Evolutionary conservation across 2,113 vertebrate species (phyloP), one percentile per base, ranked within the genome.

Genomic region (Muntiacus muntjak): DNA sequence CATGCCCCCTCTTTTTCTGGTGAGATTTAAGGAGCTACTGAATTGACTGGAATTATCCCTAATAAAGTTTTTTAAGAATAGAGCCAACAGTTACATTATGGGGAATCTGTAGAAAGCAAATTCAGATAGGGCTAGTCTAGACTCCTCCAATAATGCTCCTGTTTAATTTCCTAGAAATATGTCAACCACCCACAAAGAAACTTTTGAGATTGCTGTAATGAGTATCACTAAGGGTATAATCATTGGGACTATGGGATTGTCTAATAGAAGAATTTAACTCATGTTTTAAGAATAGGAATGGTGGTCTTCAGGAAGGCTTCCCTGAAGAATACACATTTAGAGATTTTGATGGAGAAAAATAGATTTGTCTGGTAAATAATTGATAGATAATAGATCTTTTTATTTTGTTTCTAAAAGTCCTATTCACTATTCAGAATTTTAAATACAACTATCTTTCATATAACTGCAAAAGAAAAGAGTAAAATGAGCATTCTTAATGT

Each of bases 371-470:
- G 74, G 28, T 50, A 88, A 55, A 88, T 47, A 81, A 30, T 7
- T 81, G 57, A 89, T 67, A 25, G 84, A 96, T 89, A 45, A 92
- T 23, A 82, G 33, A 74, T 89, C 30, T 16, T 82, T 93, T 76
- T 43, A 55, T 91, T 88, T 87, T 78, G 28, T 74, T 89, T 74
- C 36, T 85, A 43, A 86, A 94, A 96, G 74, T 85, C 6, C 4
- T 86, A 88, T n/a, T 88, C 55, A 89, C n/a, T 54, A 45, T 94
- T 92, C 52, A 85, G 78, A 91, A 88, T 94, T 88, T 84, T 88
- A 88, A 82, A 79, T 58, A 67, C 30, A 97, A 28, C 15, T 55
- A 19, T 45, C n/a, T 81, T 86, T 93, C 54, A 58, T 55, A 30
- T 55, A 90, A 86, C 5, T 88, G 33, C 33, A 58, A 60, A 91